A percentile compares a stretch with the other conserved stretches of the same genome.
Conservation (phyloP, 2,888 invertebrate genomes). For the Germaria angustata region DNA sequence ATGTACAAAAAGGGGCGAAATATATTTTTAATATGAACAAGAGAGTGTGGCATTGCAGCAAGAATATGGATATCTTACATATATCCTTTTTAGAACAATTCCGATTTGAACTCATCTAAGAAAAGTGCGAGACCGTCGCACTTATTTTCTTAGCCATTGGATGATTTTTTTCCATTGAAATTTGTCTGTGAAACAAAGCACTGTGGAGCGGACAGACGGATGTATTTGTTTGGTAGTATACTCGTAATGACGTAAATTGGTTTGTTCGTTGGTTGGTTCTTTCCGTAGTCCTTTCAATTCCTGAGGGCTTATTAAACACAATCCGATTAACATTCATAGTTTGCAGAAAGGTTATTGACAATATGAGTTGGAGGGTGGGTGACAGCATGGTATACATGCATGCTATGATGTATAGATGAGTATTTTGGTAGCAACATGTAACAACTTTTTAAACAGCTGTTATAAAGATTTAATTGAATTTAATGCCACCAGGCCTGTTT, state of each 20-base stretch:
- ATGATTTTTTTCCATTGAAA: too few relatives aligned
- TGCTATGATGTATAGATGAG: background rate
- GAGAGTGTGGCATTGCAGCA: too few relatives aligned
- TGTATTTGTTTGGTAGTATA: background rate
- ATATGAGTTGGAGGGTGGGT: constrained; percentile 13
- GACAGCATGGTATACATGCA: background rate
- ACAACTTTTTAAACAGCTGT: constrained; percentile 53
- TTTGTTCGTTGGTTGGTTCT: constrained; percentile 10
- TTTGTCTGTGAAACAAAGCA: too few relatives aligned
- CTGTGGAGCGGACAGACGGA: background rate
- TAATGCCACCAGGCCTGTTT: background rate
- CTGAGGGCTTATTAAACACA: constrained; percentile 68
- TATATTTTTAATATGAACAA: too few relatives aligned
- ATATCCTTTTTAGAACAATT: too few relatives aligned
- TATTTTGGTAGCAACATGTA: constrained; percentile 23
- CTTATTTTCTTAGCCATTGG: too few relatives aligned
- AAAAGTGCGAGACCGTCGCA: too few relatives aligned
- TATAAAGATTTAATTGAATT: constrained; percentile 53
- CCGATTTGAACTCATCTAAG: too few relatives aligned
- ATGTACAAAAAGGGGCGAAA: too few relatives aligned
- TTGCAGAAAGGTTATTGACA: constrained; percentile 34
- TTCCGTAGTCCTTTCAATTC: constrained; percentile 48
- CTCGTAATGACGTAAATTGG: constrained; percentile 5
- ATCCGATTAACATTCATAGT: constrained; percentile 66
- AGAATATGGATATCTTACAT: too few relatives aligned